Evolutionary conservation across 2,797 vertebrate genomes (phyloP), one percentile per base, ranked within the genome.

Genomic region (Phrynocephalus guinanensis): DNA sequence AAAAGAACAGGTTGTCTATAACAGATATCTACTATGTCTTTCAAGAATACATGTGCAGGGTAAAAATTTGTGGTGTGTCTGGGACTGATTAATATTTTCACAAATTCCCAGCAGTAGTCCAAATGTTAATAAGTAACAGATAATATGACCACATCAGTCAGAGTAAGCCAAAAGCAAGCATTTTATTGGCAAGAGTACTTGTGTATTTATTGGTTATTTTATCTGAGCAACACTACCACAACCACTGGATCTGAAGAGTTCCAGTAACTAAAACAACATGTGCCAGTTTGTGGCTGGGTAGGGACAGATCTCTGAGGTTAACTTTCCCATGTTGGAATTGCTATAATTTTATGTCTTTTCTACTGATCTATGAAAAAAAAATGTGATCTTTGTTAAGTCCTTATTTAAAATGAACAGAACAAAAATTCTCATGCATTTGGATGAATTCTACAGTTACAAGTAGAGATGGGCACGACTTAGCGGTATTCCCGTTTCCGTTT

Each of bases 81-180:
- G 87, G 82, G 82, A 88, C 56, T 84, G 67, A 88, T 88, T 78
- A 88, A 84, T 79, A 83, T 63, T 63, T 84, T 79, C 82, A 79
- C 76, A 79, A 79, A 84, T 88, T 79, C 67, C 75, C 77, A 71
- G 68, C 33, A 33, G 82, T 71, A 88, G 67, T 84, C 82, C 87
- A 88, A 84, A 63, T 63, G 87, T 72, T 88, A 88, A 84, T 88
- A 68, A 50, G 82, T 79, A 79, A 79, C 82, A 88, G 87, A 88
- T 88, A 88, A 79, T 84, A 79, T 60, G 56, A 79, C 82, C 76
- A 72, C 50, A 88, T 63, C 26, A 79, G 83, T 79, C 52, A 72
- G 6, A 79, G 67, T 20, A 79, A 84, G 77, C 77, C 82, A 88
- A 88, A 88, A 83, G 68, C 33, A 71, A 70, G 38, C 28, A 16